Conservation (phyloP, 2,888 invertebrate genomes). For the Didymodactylos carnosus region DNA sequence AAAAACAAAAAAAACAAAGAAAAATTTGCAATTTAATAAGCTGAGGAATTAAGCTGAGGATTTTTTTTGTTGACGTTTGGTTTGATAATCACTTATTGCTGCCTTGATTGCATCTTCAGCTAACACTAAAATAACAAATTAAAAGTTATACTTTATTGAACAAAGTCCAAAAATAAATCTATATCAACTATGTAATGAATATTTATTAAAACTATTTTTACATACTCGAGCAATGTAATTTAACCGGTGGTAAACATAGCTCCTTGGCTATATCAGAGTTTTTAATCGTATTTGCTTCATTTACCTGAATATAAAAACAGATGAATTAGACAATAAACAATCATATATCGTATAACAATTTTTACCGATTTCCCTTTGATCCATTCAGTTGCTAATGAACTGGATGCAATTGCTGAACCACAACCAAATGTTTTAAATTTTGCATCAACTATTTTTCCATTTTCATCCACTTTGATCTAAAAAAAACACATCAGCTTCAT, state of each 20-base stretch:
- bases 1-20: too few species aligned
- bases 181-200: neutral
- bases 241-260: conserved; percentile 86
- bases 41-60: too few species aligned
- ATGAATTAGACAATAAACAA: neutral
- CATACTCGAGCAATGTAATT: conserved; percentile 91
- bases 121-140: conserved; percentile 60
- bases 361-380: conserved; percentile 67
- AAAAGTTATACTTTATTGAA: too few species aligned
- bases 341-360: too few species aligned
- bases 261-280: conserved; percentile 97
- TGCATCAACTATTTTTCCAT: conserved; percentile 90
- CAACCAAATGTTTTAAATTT: conserved; percentile 99
- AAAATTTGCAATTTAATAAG: too few species aligned
- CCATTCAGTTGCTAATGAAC: conserved; percentile 89
- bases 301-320: conserved; percentile 40
- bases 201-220: conserved; percentile 18
- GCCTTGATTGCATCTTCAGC: conserved; percentile 99
- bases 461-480: conserved; percentile 64
- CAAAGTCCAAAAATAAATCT: too few species aligned
- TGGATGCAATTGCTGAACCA: conserved; percentile 87
- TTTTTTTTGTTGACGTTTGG: conserved; percentile 19
- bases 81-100: conserved; percentile 75
- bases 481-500: conserved; percentile 1
- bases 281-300: conserved; percentile 70